A percentile compares a stretch with the other conserved stretches of the same genome.
These are phyloP conservation scores for Lottia scabra DNA, from an alignment of 2,888 invertebrate species.

Conservation along the genomic window DNA sequence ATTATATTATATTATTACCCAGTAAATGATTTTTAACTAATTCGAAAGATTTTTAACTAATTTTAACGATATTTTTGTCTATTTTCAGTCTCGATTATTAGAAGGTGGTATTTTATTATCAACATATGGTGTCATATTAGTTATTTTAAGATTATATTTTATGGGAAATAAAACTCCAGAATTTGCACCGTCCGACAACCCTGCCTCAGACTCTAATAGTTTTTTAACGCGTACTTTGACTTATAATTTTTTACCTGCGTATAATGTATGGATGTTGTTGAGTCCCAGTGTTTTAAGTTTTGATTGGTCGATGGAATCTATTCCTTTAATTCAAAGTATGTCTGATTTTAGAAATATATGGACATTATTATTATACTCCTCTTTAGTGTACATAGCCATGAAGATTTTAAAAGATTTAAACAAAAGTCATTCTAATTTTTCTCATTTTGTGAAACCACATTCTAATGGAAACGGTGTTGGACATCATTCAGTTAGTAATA, in stretches of 20 bases:
- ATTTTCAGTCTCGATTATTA: constrained; percentile 23
- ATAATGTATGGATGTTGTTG: constrained; percentile 88
- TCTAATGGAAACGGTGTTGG: constrained; percentile 52
- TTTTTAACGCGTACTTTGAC: constrained; percentile 86
- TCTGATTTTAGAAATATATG: constrained; percentile 84
- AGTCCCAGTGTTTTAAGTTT: constrained; percentile 91
- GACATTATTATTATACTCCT: constrained; percentile 80
- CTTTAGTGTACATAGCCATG: constrained; percentile 49
- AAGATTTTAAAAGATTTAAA: constrained; percentile 43
- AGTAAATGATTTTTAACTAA: neutral
- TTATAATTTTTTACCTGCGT: constrained; percentile 90
- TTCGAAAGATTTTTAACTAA: neutral
- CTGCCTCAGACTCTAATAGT: constrained; percentile 88
- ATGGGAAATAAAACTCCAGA: constrained; percentile 79
- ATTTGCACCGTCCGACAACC: constrained; percentile 96
- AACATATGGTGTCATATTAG: constrained; percentile 77
- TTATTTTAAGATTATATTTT: constrained; percentile 83
- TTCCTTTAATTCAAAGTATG: constrained; percentile 84
- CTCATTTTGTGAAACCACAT: constrained; percentile 24
- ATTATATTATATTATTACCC: no score
- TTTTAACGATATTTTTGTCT: neutral
- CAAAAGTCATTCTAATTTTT: constrained; percentile 1
- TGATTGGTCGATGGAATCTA: constrained; percentile 99
- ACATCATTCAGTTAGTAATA: constrained; percentile 22
- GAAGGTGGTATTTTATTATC: constrained; percentile 72